Base-by-base conservation (phyloP, 2,888 invertebrate genomes). In the Strigamia transsilvanica region DNA sequence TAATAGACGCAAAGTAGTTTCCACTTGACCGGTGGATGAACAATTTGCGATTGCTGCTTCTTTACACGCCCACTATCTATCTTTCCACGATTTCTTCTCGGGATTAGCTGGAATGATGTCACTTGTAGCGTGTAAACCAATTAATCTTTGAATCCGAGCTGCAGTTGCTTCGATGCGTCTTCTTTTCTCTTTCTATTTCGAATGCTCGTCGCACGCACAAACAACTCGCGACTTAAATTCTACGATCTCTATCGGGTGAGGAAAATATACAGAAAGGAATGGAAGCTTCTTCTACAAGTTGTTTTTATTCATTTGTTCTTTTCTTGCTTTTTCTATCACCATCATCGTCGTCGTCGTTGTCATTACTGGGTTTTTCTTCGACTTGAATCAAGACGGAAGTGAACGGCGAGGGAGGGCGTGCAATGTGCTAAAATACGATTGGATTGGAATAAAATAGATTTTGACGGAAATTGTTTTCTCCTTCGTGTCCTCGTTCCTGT, bases 381-480 rank as follows among this genome's bases (percentile, higher is more conserved):
- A 15, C 32, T 73, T 15, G 32, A 73, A 73, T 73, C 73, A 73
- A 73, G 73, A 73, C 61, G 61, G 61, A 66, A 66, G 61, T 66
- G 21, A 9, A 18, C 4, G 61, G 6, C 7, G 23, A 27, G 21
- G 18, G 61, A 18, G 61, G 4, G 23, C 18, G 6, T 66, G 61
- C 21, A 23, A 27, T n/a, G 27, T 73, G 73, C 73, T 73, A 73
- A 73, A 73, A 73, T 27, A 32, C 23, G 73, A 73, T 73, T 73
- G 27, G 73, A 73, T 73, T 73, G 73, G 73, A 73, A 73, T 73
- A 73, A 73, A 73, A 73, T 73, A 73, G 73, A 73, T 15, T 73
- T 73, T 73, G 73, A 32, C 73, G 73, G 73, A 73, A 73, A 73
- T 73, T 73, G 73, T 73, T 73, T 73, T 73, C 73, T 27, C 73